phyloP scores from a whole-genome alignment of 2,888 invertebrate species.

The Caenorhabditis sp. region DNA sequence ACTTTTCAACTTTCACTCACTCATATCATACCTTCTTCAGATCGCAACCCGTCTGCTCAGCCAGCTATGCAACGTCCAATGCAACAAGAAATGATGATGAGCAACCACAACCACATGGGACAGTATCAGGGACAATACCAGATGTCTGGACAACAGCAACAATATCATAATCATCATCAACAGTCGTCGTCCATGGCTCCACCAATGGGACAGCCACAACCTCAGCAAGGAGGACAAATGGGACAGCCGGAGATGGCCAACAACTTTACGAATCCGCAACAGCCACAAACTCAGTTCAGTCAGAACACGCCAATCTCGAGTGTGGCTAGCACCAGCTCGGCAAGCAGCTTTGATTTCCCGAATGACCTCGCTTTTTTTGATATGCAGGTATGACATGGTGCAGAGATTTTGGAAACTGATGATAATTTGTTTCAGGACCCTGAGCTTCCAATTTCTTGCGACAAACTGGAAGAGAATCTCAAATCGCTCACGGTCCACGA shows the following conservation, averaged over 20 bases:
- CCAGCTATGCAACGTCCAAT: slow-evolving; percentile 21
- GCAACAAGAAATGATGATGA: slow-evolving; percentile 51
- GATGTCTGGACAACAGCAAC: slow-evolving; percentile 13
- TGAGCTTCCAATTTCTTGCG: slow-evolving; percentile 54
- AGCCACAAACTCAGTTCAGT: slow-evolving; percentile 31
- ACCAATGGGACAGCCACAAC: slow-evolving; percentile 38
- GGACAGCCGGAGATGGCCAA: slow-evolving; percentile 19
- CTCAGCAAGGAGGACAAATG: slow-evolving; percentile 21
- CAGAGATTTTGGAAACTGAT: slow-evolving; percentile 12
- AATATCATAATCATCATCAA: slow-evolving; percentile 7
- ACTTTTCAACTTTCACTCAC: slow-evolving; percentile 48
- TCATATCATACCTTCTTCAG: slow-evolving; percentile 39
- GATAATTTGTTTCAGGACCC: slow-evolving; percentile 49
- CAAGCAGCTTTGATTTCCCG: slow-evolving; percentile 53
- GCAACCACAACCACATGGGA: slow-evolving; percentile 43
- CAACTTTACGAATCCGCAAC: slow-evolving; percentile 47
- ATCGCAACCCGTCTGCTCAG: slow-evolving; percentile 32
- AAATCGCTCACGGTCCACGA: slow-evolving; percentile 55
- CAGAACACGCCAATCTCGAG: slow-evolving; percentile 60
- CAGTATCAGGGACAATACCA: slow-evolving; percentile 26
- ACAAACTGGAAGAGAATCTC: slow-evolving; percentile 56
- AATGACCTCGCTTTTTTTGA: slow-evolving; percentile 49
- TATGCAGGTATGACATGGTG: slow-evolving; percentile 22
- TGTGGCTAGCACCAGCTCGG: slow-evolving; percentile 59
- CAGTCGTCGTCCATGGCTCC: slow-evolving; percentile 18